Evolutionary conservation across 2,888 invertebrate species (phyloP).

Genomic region (Hirtodrosophila cameraria): DNA sequence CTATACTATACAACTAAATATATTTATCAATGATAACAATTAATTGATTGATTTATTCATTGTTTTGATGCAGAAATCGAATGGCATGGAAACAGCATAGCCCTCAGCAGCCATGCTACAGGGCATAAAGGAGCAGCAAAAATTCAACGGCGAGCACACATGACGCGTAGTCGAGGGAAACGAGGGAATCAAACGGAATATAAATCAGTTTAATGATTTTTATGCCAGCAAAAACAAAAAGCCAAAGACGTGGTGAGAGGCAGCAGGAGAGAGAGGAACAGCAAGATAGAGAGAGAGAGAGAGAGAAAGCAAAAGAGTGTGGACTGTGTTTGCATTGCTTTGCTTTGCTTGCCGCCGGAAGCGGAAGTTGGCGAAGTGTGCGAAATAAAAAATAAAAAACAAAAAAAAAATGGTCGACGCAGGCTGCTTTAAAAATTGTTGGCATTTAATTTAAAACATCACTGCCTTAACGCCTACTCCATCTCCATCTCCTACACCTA

Average conservation of each 20-base stretch:
- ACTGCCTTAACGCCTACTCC: constrained; percentile 8
- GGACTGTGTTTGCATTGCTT: constrained; percentile 61
- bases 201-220: constrained; percentile 81
- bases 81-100: not conserved
- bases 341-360: constrained; percentile 63
- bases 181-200: constrained; percentile 75
- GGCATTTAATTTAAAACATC: constrained; percentile 16
- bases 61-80: too few species aligned
- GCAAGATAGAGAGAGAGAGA: not conserved
- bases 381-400: constrained; percentile 32
- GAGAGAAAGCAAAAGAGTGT: constrained; percentile 28
- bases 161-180: constrained; percentile 36
- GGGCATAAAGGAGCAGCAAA: constrained; percentile 27
- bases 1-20: too few species aligned
- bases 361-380: constrained; percentile 69
- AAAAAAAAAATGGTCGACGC: constrained; percentile 19
- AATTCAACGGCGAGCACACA: constrained; percentile 41
- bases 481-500: too few species aligned
- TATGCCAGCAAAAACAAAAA: constrained; percentile 64
- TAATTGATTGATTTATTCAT: too few species aligned
- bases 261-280: not conserved
- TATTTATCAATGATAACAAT: too few species aligned
- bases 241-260: constrained; percentile 2
- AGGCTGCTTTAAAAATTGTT: constrained; percentile 46
- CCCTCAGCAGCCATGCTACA: not conserved